Percentiles rank a stretch among this genome's conserved stretches.
Conservation (phyloP, 2,888 invertebrate species). For the Heliconius ismenius region DNA sequence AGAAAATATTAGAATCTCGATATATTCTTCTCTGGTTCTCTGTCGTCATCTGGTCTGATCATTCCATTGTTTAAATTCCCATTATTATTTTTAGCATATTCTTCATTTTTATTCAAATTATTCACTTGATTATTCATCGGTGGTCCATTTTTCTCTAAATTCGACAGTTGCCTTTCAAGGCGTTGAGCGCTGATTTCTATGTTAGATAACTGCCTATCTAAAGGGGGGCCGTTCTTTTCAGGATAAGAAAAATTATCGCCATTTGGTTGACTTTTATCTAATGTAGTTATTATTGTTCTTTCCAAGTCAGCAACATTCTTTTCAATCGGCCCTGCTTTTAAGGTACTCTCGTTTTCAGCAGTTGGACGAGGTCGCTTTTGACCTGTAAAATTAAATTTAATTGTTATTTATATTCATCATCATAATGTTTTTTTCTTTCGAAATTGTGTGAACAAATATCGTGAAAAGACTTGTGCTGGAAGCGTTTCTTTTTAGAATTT, state of each 20-base stretch:
- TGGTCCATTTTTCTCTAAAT: conserved; percentile 22
- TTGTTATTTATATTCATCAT: background rate
- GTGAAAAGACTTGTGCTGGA: no score
- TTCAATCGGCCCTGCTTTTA: conserved; percentile 6
- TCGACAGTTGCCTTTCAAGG: background rate
- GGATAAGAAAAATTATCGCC: background rate
- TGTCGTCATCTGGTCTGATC: background rate
- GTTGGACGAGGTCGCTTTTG: conserved; percentile 8
- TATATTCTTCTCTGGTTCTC: conserved; percentile 1
- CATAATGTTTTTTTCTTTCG: no score
- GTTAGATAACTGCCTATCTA: conserved; percentile 1
- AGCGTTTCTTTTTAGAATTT: no score
- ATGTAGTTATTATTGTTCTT: conserved; percentile 20
- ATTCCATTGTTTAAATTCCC: background rate
- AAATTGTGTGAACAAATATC: no score
- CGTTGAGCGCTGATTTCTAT: background rate
- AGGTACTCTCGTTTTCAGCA: background rate
- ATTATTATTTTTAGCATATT: background rate
- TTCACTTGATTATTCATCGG: background rate
- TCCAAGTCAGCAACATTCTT: conserved; percentile 21
- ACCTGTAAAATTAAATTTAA: conserved; percentile 15
- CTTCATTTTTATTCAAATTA: background rate
- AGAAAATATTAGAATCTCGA: conserved; percentile 15
- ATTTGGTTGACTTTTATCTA: conserved; percentile 22
- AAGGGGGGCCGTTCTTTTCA: background rate